phyloP scores from a whole-genome alignment of 2,888 invertebrate species.

The Meandrusa payeni region DNA sequence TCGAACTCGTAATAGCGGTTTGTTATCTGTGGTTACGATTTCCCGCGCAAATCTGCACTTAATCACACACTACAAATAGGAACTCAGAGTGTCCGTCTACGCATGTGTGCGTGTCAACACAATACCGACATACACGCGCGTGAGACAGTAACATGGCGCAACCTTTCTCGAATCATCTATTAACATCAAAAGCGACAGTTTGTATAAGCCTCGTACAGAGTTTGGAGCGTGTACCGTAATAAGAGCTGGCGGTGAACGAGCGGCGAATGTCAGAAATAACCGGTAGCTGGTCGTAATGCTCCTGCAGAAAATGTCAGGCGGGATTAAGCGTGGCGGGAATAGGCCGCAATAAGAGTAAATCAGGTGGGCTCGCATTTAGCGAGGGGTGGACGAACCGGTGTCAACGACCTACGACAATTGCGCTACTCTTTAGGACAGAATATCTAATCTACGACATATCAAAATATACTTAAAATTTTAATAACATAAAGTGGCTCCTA shows the following conservation, averaged over 20 bases:
- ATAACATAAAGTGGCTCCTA: no score
- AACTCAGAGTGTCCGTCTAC: no score
- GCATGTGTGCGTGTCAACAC: neutral
- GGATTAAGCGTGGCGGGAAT: conserved; percentile 37
- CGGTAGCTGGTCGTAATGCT: conserved; percentile 20
- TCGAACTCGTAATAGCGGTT: no score
- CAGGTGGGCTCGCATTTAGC: conserved; percentile 28
- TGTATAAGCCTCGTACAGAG: conserved; percentile 1
- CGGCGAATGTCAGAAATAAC: conserved; percentile 27
- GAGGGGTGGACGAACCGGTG: conserved; percentile 23
- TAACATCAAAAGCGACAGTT: conserved; percentile 20
- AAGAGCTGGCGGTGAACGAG: neutral
- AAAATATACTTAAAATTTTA: no score
- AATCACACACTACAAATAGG: neutral
- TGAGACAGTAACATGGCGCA: conserved; percentile 3
- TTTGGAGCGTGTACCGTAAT: neutral
- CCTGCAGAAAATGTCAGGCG: conserved; percentile 39
- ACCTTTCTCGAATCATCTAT: conserved; percentile 14
- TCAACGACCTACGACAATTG: conserved; percentile 24
- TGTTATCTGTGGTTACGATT: conserved; percentile 2
- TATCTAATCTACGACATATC: no score
- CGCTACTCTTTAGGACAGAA: neutral
- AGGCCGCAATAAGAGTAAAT: conserved; percentile 42
- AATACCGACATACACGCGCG: neutral
- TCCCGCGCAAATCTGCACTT: neutral